Percentiles rank a stretch among this genome's conserved stretches.
These are phyloP conservation scores for Xylophagus ater DNA, from an alignment of 2,888 invertebrate genomes.

Conservation along the genomic window DNA sequence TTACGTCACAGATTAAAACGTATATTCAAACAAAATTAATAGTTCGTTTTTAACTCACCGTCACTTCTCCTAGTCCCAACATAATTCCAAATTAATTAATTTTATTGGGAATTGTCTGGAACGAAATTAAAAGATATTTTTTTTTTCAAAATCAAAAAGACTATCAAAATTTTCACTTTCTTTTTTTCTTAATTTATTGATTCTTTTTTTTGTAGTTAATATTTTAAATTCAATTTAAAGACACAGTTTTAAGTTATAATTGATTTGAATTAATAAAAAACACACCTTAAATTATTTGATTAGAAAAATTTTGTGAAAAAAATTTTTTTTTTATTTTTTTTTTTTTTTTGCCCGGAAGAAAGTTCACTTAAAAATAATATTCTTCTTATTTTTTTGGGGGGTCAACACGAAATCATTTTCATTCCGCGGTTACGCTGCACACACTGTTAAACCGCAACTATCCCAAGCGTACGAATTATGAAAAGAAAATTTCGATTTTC, in stretches of 20 bases:
- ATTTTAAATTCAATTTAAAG: too few species aligned
- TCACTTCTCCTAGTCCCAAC: slow-evolving; percentile 15
- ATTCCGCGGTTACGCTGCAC: slow-evolving; percentile 13
- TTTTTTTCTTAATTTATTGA: not conserved
- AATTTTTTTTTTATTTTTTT: slow-evolving; percentile 1
- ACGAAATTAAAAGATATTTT: too few species aligned
- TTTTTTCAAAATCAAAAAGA: too few species aligned
- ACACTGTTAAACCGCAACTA: not conserved
- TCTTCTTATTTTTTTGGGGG: too few species aligned
- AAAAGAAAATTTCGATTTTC: slow-evolving; percentile 3
- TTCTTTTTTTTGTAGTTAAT: too few species aligned
- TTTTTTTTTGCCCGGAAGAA: too few species aligned
- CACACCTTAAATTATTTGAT: not conserved
- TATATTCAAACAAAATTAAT: too few species aligned
- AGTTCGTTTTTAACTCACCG: too few species aligned
- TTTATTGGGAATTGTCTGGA: not conserved
- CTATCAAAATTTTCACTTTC: not conserved
- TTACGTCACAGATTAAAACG: too few species aligned
- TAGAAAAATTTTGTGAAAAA: not conserved
- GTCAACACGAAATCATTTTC: slow-evolving; percentile 14
- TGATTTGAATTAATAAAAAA: too few species aligned
- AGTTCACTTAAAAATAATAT: too few species aligned
- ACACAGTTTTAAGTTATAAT: too few species aligned
- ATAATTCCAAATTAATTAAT: slow-evolving; percentile 4
- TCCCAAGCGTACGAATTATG: not conserved